A percentile compares a stretch with the other conserved stretches of the same genome.
Evolutionary conservation across 2,888 invertebrate species (phyloP).

Genomic region (Colostygia pectinataria): DNA sequence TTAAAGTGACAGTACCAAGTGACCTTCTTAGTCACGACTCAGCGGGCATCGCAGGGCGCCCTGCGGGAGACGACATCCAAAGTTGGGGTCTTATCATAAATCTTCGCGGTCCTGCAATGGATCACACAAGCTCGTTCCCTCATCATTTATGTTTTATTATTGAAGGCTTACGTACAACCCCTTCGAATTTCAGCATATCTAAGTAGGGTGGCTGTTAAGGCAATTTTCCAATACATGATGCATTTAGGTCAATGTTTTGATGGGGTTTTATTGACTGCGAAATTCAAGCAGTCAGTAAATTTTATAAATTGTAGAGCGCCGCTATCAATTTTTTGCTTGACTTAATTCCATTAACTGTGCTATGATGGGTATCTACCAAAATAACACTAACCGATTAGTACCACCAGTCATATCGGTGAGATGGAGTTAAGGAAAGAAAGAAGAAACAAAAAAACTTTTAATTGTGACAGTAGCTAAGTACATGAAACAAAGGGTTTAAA

Average conservation of each 20-base stretch:
- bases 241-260: conserved; percentile 1
- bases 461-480: too few relatives aligned
- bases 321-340: background rate
- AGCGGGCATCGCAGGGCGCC: conserved; percentile 34
- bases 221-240: conserved; percentile 11
- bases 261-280: background rate
- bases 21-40: conserved; percentile 17
- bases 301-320: too few relatives aligned
- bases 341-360: too few relatives aligned
- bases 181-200: conserved; percentile 30
- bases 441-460: too few relatives aligned
- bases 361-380: too few relatives aligned
- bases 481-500: too few relatives aligned
- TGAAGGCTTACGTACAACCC: conserved; percentile 54
- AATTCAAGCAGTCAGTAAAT: background rate
- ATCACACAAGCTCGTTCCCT: conserved; percentile 50
- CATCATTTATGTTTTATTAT: conserved; percentile 67
- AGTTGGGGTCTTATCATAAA: conserved; percentile 68
- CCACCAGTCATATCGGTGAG: too few relatives aligned
- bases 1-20: conserved; percentile 14
- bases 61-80: conserved; percentile 60
- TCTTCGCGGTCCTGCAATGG: conserved; percentile 57
- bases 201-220: conserved; percentile 10
- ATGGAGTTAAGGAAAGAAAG: too few relatives aligned
- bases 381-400: too few relatives aligned